A percentile compares a stretch with the other conserved stretches of the same genome.
Conservation (phyloP, 2,113 vertebrate species). For the Trematocara zebra region DNA sequence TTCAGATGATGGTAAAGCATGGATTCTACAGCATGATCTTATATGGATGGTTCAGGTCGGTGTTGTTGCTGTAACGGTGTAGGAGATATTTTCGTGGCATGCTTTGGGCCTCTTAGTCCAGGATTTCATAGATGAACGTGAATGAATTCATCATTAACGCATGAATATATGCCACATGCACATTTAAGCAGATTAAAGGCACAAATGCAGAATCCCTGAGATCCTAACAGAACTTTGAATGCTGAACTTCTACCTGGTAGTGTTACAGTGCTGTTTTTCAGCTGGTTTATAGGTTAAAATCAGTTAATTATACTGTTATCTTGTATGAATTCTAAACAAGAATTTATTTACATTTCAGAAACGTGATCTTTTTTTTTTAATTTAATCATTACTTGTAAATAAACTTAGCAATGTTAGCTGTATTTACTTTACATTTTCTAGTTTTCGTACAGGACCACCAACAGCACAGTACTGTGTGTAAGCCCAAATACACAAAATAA, state of each 20-base stretch:
- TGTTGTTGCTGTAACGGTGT: not conserved
- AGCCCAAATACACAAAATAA: not conserved
- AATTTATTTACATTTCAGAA: not conserved
- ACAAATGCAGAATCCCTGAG: not conserved
- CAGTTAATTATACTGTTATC: not conserved
- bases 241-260: not conserved
- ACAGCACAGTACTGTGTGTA: not conserved
- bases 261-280: not conserved
- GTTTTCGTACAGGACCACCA: not conserved
- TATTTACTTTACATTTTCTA: not conserved
- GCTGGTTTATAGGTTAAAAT: not conserved
- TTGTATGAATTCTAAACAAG: not conserved
- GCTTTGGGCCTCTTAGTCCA: not conserved
- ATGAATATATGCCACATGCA: not conserved
- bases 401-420: not conserved
- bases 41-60: accelerated
- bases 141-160: accelerated
- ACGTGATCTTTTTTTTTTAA: accelerated
- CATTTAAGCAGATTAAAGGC: not conserved
- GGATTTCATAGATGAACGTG: accelerated
- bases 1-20: not conserved
- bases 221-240: not conserved
- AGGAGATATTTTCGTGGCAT: not conserved
- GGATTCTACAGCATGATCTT: accelerated
- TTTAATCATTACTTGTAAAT: not conserved